phyloP scores from a whole-genome alignment of 2,797 vertebrate genomes.

The Liasis olivaceus region DNA sequence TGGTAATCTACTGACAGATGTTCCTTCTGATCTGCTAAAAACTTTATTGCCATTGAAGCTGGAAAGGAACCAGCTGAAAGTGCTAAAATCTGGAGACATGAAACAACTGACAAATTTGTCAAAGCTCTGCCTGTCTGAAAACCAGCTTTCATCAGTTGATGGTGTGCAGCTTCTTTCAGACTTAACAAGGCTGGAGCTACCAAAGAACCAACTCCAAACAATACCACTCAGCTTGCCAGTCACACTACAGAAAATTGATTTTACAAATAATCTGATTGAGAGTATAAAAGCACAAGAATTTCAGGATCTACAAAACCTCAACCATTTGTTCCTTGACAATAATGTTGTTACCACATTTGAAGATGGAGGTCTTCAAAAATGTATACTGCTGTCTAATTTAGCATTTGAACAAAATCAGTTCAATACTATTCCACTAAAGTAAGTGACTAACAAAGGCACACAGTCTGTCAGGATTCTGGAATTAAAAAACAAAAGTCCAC shows the following conservation, averaged over 20 bases:
- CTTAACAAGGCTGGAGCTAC: slow-evolving; percentile 76
- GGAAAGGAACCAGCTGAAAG: slow-evolving; percentile 79
- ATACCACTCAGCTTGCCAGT: slow-evolving; percentile 73
- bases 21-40: slow-evolving; percentile 77
- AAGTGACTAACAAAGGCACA: slow-evolving; percentile 42
- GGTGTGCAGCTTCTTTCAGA: slow-evolving; percentile 75
- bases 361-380: slow-evolving; percentile 76
- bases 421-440: slow-evolving; percentile 76
- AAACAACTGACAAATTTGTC: slow-evolving; percentile 76
- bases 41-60: slow-evolving; percentile 77
- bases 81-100: slow-evolving; percentile 71
- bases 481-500: background rate
- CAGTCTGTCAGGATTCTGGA: background rate
- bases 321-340: slow-evolving; percentile 83
- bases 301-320: slow-evolving; percentile 75
- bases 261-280: slow-evolving; percentile 77
- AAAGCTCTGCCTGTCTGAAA: slow-evolving; percentile 77
- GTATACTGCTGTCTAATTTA: slow-evolving; percentile 77
- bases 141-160: slow-evolving; percentile 76
- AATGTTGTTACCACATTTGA: slow-evolving; percentile 77
- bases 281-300: slow-evolving; percentile 74
- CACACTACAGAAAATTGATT: slow-evolving; percentile 81
- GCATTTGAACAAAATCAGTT: slow-evolving; percentile 83
- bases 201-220: slow-evolving; percentile 76
- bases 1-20: slow-evolving; percentile 75